phyloP scores from a whole-genome alignment of 2,888 invertebrate genomes.

The Prostheceraeus crozeri region DNA sequence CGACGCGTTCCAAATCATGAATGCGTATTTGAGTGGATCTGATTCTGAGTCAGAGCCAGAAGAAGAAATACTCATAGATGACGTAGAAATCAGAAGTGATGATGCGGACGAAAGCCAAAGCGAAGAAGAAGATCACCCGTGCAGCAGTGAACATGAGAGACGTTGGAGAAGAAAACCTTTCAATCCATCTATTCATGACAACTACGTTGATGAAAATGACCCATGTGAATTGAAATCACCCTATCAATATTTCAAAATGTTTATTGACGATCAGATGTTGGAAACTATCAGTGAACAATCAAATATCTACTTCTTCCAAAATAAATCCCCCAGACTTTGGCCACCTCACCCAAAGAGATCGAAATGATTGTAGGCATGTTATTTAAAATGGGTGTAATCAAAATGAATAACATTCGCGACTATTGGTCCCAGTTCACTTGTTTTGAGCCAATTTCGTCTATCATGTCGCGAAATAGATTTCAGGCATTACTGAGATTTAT shows the following conservation, averaged over 20 bases:
- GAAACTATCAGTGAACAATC: constrained; percentile 34
- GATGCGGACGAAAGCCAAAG: too few species aligned
- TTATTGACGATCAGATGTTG: constrained; percentile 31
- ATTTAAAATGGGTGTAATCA: constrained; percentile 37
- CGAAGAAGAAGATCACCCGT: too few species aligned
- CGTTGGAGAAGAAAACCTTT: too few species aligned
- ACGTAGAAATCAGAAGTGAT: too few species aligned
- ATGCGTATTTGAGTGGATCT: too few species aligned
- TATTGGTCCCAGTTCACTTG: neutral
- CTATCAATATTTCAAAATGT: constrained; percentile 10
- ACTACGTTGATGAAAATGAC: too few species aligned
- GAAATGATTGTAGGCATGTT: constrained; percentile 36
- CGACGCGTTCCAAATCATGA: too few species aligned
- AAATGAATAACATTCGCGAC: constrained; percentile 23
- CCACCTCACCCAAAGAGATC: constrained; percentile 33
- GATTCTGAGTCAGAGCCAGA: too few species aligned
- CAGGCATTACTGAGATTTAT: constrained; percentile 37
- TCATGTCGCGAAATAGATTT: constrained; percentile 34
- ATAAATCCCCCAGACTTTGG: constrained; percentile 35
- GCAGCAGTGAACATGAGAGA: too few species aligned
- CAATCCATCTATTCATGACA: too few species aligned
- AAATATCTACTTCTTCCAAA: constrained; percentile 36
- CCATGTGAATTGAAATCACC: constrained; percentile 3
- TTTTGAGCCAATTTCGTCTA: constrained; percentile 20
- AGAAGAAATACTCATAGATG: too few species aligned